These are phyloP conservation scores for Ceratosolen fusciceps DNA, from an alignment of 1,140 invertebrate species.

Conservation along the genomic window DNA sequence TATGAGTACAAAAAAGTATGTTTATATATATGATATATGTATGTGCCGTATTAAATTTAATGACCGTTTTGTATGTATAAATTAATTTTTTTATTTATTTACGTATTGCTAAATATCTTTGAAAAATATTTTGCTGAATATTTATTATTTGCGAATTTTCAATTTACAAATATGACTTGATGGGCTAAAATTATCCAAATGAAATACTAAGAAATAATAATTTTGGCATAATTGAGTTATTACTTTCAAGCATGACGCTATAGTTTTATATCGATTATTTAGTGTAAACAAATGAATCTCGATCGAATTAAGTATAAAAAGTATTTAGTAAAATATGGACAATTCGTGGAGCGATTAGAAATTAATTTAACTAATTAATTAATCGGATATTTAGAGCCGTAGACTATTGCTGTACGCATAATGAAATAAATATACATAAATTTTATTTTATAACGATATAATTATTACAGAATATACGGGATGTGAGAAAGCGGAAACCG, in stretches of 20 bases:
- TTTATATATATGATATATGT: neutral
- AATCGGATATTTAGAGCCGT: conserved; percentile 10
- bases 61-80: neutral
- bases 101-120: neutral
- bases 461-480: conserved; percentile 44
- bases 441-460: conserved; percentile 26
- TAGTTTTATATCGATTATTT: too few relatives aligned
- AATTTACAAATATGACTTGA: neutral
- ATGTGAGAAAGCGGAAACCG: neutral
- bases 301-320: neutral
- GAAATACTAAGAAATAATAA: too few relatives aligned
- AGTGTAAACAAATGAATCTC: too few relatives aligned
- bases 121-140: conserved; percentile 13
- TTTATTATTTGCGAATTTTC: conserved; percentile 21
- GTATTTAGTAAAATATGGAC: too few relatives aligned
- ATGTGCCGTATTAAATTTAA: neutral
- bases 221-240: too few relatives aligned
- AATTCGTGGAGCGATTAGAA: too few relatives aligned
- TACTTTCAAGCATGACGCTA: too few relatives aligned
- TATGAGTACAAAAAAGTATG: conserved; percentile 10
- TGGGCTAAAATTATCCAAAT: conserved; percentile 21
- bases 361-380: too few relatives aligned
- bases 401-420: too few relatives aligned
- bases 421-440: too few relatives aligned
- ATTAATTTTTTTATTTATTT: conserved; percentile 24